Conservation (phyloP, 2,888 invertebrate genomes). For the Thyatira batis region DNA sequence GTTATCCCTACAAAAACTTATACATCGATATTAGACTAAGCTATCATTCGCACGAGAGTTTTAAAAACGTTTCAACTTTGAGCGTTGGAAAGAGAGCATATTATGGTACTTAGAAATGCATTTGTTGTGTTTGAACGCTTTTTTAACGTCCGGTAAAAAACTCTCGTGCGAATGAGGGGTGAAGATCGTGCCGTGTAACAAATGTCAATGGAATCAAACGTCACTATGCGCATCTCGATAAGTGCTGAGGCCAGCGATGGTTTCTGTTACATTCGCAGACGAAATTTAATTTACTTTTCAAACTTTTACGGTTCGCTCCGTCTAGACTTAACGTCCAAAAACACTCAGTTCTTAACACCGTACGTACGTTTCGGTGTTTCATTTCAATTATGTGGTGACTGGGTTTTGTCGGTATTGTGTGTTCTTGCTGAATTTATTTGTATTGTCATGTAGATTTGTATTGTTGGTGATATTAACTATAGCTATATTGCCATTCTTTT, state of each 20-base stretch:
- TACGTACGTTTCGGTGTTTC: conserved; percentile 33
- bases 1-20: no score
- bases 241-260: conserved; percentile 63
- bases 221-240: conserved; percentile 52
- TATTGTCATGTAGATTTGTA: background rate
- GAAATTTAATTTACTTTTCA: conserved; percentile 72
- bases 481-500: background rate
- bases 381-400: conserved; percentile 38
- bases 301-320: conserved; percentile 54
- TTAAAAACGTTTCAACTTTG: no score
- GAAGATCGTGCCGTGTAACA: conserved; percentile 8
- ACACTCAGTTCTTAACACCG: conserved; percentile 9
- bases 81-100: no score
- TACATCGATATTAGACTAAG: no score
- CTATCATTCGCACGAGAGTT: no score
- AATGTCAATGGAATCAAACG: conserved; percentile 32
- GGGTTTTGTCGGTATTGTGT: conserved; percentile 19
- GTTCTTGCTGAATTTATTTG: conserved; percentile 1
- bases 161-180: no score
- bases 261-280: conserved; percentile 69
- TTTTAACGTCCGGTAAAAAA: no score
- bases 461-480: no score
- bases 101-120: no score
- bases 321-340: conserved; percentile 50
- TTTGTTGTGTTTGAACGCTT: no score